A percentile compares a stretch with the other conserved stretches of the same genome.
Evolutionary conservation across 2,797 vertebrate species (phyloP).

Genomic region (Sebastes trivittatus): DNA sequence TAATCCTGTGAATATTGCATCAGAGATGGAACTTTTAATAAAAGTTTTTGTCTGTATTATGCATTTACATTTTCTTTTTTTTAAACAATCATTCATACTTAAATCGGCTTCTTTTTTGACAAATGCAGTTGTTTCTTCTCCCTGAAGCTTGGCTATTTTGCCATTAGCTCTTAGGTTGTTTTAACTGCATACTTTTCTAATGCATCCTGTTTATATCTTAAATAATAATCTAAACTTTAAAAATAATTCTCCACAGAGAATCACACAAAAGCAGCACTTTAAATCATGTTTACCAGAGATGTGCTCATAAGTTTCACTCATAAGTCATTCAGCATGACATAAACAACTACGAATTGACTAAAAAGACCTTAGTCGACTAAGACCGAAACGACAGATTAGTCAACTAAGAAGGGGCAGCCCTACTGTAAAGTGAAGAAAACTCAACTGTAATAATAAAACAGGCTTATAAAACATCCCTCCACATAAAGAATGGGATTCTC

Average conservation of each 20-base stretch:
- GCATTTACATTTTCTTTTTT: too few species aligned
- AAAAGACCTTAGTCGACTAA: background rate
- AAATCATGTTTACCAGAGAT: too few species aligned
- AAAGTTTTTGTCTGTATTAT: too few species aligned
- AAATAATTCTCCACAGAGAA: background rate
- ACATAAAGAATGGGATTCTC: background rate
- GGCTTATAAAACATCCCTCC: background rate
- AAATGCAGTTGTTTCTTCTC: background rate
- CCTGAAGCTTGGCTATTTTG: background rate
- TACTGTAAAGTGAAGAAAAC: background rate
- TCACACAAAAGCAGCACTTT: too few species aligned
- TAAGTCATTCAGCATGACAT: background rate
- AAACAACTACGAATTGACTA: background rate
- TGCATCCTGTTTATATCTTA: background rate
- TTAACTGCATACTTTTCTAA: background rate
- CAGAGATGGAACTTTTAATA: too few species aligned
- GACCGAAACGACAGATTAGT: background rate
- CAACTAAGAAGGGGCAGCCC: background rate
- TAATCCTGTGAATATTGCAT: too few species aligned
- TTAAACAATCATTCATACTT: too few species aligned
- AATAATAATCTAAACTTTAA: background rate
- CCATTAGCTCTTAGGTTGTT: background rate
- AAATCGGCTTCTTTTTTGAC: too few species aligned
- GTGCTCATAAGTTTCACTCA: too few species aligned
- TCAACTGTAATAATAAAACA: background rate